Evolutionary conservation across 2,888 invertebrate species (phyloP), one percentile per base, ranked within the genome.

Genomic region (Leptinotarsa haldemani): DNA sequence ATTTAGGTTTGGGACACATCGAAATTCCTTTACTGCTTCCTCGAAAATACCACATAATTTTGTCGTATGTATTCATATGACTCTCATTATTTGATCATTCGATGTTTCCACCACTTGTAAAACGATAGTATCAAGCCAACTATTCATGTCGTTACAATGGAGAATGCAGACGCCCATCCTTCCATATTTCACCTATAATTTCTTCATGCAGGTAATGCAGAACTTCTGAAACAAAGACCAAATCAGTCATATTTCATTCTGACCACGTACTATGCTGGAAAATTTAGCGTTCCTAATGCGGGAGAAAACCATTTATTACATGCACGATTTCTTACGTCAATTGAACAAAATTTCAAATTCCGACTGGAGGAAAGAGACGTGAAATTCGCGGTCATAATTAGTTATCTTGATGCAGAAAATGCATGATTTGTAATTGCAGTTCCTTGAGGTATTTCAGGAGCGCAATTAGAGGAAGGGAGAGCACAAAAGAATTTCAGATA

Each of bases 221-320:
- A 56, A n/a, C 18, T 61, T n/a, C 61, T 61, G 61, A 61, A 61
- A 61, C 61, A 61, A 40, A 61, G 61, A 61, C 61, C n/a, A 18
- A 61, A 61, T 61, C 61, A 61, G 61, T 18, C 25, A 61, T 61
- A 61, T 61, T n/a, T 61, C 40, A 61, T 61, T 61, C 61, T 25
- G 40, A 61, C 61, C 61, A 61, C 61, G 61, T 61, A 61, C 61
- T 16, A n/a, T 18, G 16, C 61, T 40, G n/a, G 40, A 61, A 61
- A 61, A 61, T 61, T 61, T 61, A 61, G 61, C 61, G 61, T 61
- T 61, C 61, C 40, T 61, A 61, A 61, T 61, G 61, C 40, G n/a
- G 30, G 61, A 61, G 61, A 61, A 61, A 61, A 61, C 40, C 61
- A 61, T 61, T 61, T 61, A 61, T 61, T 40, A 61, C 61, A 61